Evolutionary conservation across 2,113 vertebrate genomes (phyloP).

Genomic region (Ornithorhynchus anatinus): DNA sequence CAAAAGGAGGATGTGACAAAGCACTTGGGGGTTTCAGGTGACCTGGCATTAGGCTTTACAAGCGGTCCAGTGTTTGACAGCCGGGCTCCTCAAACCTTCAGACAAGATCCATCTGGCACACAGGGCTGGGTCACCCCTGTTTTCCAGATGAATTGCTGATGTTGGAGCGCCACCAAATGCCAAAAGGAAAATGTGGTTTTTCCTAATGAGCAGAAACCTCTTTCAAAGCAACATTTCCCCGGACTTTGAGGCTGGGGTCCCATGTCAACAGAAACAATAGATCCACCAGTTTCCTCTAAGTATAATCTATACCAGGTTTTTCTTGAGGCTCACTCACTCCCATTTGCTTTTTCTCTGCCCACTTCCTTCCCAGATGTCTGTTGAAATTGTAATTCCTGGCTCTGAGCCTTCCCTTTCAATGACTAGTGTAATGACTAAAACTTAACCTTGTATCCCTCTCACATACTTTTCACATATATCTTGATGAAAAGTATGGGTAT

Average conservation of each 20-base stretch:
- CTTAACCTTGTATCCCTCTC: background rate
- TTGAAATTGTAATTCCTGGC: constrained; percentile 6
- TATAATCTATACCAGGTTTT: background rate
- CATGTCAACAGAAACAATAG: background rate
- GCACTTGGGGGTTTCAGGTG: background rate
- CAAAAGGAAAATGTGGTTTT: constrained; percentile 62
- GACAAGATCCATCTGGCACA: constrained; percentile 1
- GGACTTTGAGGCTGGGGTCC: background rate
- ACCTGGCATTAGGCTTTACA: too few species aligned
- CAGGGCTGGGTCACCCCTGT: background rate
- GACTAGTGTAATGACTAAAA: background rate
- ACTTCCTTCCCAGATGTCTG: constrained; percentile 23
- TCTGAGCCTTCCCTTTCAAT: background rate
- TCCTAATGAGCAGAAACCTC: constrained; percentile 53
- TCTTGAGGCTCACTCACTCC: constrained; percentile 16
- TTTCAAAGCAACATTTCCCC: constrained; percentile 4
- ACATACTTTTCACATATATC: background rate
- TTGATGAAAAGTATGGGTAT: background rate
- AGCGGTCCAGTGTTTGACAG: background rate
- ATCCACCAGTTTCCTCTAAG: background rate
- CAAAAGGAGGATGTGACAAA: background rate
- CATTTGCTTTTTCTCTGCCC: background rate
- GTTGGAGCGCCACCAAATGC: constrained; percentile 55
- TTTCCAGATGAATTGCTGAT: background rate
- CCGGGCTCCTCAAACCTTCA: background rate